Base-by-base conservation (phyloP, 2,113 vertebrate species). In the Tragelaphus imberbis region DNA sequence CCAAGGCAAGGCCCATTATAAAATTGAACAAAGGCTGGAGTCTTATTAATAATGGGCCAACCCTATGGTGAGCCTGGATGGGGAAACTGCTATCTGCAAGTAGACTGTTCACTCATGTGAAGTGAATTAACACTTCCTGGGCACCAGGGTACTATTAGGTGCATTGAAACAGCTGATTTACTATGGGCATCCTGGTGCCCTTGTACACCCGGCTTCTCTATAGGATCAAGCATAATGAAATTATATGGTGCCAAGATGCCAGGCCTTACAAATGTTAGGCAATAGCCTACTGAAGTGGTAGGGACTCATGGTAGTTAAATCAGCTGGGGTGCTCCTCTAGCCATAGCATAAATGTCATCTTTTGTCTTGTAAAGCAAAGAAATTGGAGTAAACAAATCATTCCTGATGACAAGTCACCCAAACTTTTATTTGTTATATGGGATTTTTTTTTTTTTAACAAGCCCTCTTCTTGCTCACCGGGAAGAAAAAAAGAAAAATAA, bases 81-180 rank as follows among this genome's bases (percentile, higher is more conserved):
- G 89, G 44, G 36, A 93, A 94, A 94, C 88, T 92, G 93, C 97
- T 95, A 27, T 85, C 82, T 96, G 79, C 11, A 98, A 95, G 97
- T 89, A 96, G 86, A 94, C 85, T 97, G 97, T 96, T 98, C 91
- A 93, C 88, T 97, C 96, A 98, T 91, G 97, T 87, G 95, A 91
- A 92, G 59, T 97, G 92, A 97, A 95, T 97, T n/a, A 96, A 94
- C 33, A 84, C 95, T 98, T 95, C 33, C 84, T 79, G 92, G 94
- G 40, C 97, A 98, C 91, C 71, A 96, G 97, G 94, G 96, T 93
- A 96, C 94, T 27, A 91, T 97, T 95, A 96, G 87, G n/a, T 97
- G 86, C 85, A 91, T 82, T 80, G 96, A 96, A 97, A 97, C 95
- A 97, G 92, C 88, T 97, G 95, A 97, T 95, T 97, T 97, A 71